Conservation (phyloP, 2,888 invertebrate genomes). For the Xestia rhomboidea region DNA sequence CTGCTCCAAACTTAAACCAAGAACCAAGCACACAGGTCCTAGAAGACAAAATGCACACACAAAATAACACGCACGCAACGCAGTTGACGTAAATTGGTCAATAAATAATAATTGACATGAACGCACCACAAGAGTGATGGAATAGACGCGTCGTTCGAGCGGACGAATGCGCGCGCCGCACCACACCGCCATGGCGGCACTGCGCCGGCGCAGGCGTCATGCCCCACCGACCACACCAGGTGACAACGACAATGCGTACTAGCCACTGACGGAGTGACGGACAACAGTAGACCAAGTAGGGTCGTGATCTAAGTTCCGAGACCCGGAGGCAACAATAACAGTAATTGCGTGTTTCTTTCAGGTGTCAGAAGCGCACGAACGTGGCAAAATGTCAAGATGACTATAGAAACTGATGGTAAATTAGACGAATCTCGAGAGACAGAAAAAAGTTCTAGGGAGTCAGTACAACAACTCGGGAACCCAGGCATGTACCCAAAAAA, state of each 20-base stretch:
- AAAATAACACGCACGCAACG: conserved; percentile 50
- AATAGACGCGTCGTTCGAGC: conserved; percentile 87
- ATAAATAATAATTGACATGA: conserved; percentile 55
- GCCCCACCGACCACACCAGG: conserved; percentile 69
- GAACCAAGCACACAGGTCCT: conserved; percentile 35
- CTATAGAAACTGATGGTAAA: conserved; percentile 6
- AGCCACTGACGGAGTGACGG: conserved; percentile 37
- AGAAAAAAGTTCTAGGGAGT: neutral
- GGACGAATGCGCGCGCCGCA: conserved; percentile 89
- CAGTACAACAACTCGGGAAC: neutral
- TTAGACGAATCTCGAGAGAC: neutral
- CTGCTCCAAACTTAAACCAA: conserved; percentile 21
- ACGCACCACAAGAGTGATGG: conserved; percentile 88
- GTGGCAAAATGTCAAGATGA: conserved; percentile 17
- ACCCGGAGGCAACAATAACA: conserved; percentile 36
- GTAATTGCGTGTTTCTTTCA: conserved; percentile 35
- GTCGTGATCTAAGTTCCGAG: conserved; percentile 50
- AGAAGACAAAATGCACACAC: conserved; percentile 49
- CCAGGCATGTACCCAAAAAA: neutral
- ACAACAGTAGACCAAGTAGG: conserved; percentile 47
- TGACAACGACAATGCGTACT: conserved; percentile 60
- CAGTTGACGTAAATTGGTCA: conserved; percentile 45
- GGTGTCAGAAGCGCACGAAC: conserved; percentile 27
- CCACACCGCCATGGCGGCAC: conserved; percentile 90
- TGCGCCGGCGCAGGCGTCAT: conserved; percentile 74